Percentiles rank a stretch among this genome's conserved stretches.
Conservation (phyloP, 2,113 vertebrate genomes). For the Chloropsis cyanopogon region DNA sequence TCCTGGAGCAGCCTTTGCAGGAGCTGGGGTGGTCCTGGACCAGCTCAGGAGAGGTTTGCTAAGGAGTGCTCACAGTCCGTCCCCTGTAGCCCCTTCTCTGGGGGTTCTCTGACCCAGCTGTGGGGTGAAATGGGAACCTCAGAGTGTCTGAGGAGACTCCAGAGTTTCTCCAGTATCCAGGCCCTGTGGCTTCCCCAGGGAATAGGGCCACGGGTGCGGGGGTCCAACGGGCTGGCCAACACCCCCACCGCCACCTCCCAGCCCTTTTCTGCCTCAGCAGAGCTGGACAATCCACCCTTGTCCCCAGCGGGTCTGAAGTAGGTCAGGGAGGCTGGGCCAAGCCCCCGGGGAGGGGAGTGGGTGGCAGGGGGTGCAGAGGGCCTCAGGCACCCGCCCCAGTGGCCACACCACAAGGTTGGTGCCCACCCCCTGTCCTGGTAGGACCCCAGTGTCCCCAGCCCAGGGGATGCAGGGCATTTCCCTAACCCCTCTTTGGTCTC, state of each 20-base stretch:
- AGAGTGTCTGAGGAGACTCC: background rate
- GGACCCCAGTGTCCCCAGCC: background rate
- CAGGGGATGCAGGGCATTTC: background rate
- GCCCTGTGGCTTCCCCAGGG: background rate
- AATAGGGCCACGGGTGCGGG: accelerated
- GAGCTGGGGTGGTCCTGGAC: background rate
- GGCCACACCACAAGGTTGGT: background rate
- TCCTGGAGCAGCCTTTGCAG: background rate
- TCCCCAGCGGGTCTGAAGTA: background rate
- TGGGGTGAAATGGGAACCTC: background rate
- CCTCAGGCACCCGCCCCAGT: background rate
- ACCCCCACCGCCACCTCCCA: background rate
- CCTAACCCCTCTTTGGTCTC: background rate
- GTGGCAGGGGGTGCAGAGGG: background rate
- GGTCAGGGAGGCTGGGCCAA: conserved; percentile 44
- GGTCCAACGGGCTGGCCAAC: background rate
- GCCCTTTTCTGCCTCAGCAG: conserved; percentile 36
- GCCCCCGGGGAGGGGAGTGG: background rate
- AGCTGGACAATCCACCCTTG: conserved; percentile 36
- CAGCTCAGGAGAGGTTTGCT: background rate
- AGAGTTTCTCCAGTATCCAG: background rate
- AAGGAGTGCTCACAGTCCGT: background rate
- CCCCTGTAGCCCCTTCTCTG: background rate
- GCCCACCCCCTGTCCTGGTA: background rate
- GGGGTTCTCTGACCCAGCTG: background rate